A percentile compares a stretch with the other conserved stretches of the same genome.
These are phyloP conservation scores for Euschistus heros DNA, from an alignment of 1,140 invertebrate species.

Conservation along the genomic window DNA sequence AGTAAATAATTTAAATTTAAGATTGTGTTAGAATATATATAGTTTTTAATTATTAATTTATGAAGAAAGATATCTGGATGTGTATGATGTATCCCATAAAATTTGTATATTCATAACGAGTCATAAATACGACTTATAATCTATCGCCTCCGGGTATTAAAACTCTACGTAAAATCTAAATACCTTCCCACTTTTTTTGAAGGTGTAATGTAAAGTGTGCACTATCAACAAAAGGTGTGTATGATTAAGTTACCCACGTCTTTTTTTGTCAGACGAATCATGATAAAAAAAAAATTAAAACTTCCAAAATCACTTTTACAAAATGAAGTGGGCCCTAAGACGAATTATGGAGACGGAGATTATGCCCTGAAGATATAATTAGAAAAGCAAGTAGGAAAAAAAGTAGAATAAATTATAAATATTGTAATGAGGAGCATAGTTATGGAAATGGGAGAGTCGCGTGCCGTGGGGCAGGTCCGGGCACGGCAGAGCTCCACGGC, in stretches of 20 bases:
- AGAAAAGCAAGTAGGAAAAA: conserved; percentile 3
- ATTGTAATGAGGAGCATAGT: not conserved
- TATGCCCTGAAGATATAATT: not conserved
- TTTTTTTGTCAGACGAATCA: not conserved
- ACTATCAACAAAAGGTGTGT: not conserved
- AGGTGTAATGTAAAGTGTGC: too few relatives aligned
- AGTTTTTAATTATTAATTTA: too few relatives aligned
- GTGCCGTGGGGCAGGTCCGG: not conserved
- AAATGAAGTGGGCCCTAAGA: conserved; percentile 2
- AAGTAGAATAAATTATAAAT: conserved; percentile 1
- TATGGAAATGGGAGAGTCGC: not conserved
- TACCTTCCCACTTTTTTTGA: too few relatives aligned
- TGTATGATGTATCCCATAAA: too few relatives aligned
- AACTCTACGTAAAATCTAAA: too few relatives aligned
- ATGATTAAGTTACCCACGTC: not conserved
- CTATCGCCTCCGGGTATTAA: too few relatives aligned
- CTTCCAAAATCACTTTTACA: not conserved
- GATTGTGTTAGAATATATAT: too few relatives aligned
- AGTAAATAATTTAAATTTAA: too few relatives aligned
- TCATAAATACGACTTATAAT: too few relatives aligned
- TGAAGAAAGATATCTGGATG: too few relatives aligned
- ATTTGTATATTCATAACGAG: too few relatives aligned
- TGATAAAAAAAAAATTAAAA: not conserved
- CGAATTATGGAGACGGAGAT: not conserved
- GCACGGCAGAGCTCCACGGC: not conserved